phyloP scores from a whole-genome alignment of 1,140 invertebrate genomes.

The Panulirus ornatus region DNA sequence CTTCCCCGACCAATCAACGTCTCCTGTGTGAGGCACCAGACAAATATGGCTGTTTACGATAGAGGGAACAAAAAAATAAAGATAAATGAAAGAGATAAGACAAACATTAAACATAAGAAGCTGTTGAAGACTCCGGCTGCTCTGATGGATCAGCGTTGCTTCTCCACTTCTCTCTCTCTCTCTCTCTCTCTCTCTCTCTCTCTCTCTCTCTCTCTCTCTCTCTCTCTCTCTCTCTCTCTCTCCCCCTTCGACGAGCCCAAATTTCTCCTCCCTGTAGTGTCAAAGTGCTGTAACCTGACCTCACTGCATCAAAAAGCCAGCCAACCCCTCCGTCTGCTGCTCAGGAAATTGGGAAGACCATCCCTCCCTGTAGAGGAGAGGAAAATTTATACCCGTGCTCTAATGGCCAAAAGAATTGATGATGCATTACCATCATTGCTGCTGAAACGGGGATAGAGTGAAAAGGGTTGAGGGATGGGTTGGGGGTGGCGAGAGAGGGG shows the following conservation, averaged over 20 bases:
- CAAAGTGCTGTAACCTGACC: constrained; percentile 17
- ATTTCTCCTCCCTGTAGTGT: background rate
- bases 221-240: background rate
- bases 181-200: constrained; percentile 9
- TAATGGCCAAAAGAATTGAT: constrained; percentile 71
- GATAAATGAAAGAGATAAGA: background rate
- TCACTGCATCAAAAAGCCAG: constrained; percentile 10
- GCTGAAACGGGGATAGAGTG: constrained; percentile 20
- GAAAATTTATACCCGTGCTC: constrained; percentile 61
- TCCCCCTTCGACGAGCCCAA: background rate
- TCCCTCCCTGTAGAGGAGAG: constrained; percentile 26
- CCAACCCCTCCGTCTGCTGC: background rate
- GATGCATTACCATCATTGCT: constrained; percentile 45
- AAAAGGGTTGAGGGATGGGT: constrained; percentile 12
- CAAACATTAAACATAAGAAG: background rate
- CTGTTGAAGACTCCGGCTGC: background rate
- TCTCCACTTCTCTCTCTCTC: constrained; percentile 22
- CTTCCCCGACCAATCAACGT: background rate
- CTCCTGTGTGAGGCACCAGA: constrained; percentile 3
- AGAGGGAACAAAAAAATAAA: background rate
- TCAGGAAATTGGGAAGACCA: constrained; percentile 53
- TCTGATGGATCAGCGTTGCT: background rate
- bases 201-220: background rate
- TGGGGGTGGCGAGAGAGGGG: background rate
- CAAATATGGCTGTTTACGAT: background rate